Evolutionary conservation across 2,113 vertebrate species (phyloP).

Genomic region (Poeciliopsis retropinna): DNA sequence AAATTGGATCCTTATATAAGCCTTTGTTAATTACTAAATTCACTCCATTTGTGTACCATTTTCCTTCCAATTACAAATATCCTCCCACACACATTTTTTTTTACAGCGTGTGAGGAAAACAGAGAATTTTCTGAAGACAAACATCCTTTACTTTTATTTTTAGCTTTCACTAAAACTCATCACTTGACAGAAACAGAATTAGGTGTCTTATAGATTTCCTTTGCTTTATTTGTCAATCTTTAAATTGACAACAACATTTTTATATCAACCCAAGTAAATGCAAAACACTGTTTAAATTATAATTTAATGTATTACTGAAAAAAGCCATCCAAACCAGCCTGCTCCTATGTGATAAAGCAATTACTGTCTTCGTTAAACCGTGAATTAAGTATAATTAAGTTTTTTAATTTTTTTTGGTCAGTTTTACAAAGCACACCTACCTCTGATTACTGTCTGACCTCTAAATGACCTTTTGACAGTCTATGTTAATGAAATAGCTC

Average conservation of each 20-base stretch:
- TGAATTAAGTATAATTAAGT: no score
- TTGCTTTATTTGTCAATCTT: neutral
- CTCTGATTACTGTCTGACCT: no score
- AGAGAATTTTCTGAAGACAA: conserved; percentile 3
- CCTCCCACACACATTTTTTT: neutral
- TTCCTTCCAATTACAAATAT: conserved; percentile 21
- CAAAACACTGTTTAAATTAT: no score
- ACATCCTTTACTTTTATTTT: conserved; percentile 2
- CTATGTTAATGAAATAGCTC: no score
- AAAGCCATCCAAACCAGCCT: no score
- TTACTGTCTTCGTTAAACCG: no score
- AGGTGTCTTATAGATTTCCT: neutral
- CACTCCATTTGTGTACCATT: conserved; percentile 2
- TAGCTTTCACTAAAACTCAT: neutral
- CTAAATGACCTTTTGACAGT: no score
- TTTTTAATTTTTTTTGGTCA: no score
- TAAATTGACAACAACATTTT: neutral
- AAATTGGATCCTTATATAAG: neutral
- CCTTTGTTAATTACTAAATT: neutral
- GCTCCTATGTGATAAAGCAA: no score
- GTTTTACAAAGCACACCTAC: no score
- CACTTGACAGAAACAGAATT: neutral
- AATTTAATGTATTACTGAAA: no score
- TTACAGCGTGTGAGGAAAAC: neutral
- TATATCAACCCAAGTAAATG: neutral